Evolutionary conservation across 2,888 invertebrate species (phyloP), one percentile per base, ranked within the genome.

Genomic region (Hyposoter dolosus): DNA sequence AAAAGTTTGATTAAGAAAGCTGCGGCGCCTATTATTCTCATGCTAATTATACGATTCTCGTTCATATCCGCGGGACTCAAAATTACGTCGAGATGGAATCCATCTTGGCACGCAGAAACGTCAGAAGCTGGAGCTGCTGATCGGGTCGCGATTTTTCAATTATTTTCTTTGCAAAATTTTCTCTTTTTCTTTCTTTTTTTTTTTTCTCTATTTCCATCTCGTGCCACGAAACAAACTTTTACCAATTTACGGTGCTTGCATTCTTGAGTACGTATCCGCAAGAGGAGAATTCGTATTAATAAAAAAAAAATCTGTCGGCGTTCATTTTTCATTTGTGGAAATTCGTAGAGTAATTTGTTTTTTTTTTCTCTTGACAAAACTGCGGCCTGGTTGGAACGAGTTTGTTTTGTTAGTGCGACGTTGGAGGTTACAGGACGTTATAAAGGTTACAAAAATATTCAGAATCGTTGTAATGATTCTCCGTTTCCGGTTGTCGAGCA

Each of bases 1-100:
- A 93, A 94, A 94, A 94, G 93, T 94, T 94, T 94, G 93, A 94
- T 94, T 94, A 93, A 93, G 93, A 93, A 92, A 92, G 89, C 91
- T 86, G 85, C 80, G 88, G 78, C 79, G 87, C 89, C 60, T 86
- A 93, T 93, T 93, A 94, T 94, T 93, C 93, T 93, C 92, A 94
- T 94, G 94, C 92, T 94, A 94, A 94, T 94, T 94, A 92, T 91
- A 90, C 90, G 89, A 80, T 86, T 75, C 88, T 88, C 88, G 87
- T 89, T 88, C 88, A 85, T 89, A 85, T 88, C 85, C 87, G 87
- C 87, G 84, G 86, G 89, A 84, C 88, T 88, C 89, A 89, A 90
- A 92, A 93, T 91, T 91, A 92, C 92, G 91, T 90, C 90, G n/a
- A 86, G 89, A 90, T 87, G 88, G 88, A 90, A 89, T 89, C 89